These are phyloP conservation scores for Sitta carolinensis DNA, from an alignment of 2,797 vertebrate species.

Conservation along the genomic window DNA sequence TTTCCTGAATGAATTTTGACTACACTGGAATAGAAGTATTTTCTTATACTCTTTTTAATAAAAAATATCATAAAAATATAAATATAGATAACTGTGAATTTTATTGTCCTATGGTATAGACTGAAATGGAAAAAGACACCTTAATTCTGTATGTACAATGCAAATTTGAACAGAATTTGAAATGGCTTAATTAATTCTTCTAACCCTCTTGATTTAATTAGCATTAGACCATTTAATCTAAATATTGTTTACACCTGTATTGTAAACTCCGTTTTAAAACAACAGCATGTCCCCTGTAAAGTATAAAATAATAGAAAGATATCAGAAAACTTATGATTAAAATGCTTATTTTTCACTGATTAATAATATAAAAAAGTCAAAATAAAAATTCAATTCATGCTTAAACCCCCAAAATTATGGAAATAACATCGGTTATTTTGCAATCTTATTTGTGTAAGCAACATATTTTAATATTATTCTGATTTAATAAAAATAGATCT, in stretches of 20 bases:
- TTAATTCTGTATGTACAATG: background rate
- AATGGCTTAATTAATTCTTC: background rate
- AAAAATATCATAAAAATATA: background rate
- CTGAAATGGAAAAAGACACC: background rate
- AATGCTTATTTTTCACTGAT: constrained; percentile 4
- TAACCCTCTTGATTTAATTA: background rate
- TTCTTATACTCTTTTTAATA: background rate
- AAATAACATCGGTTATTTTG: constrained; percentile 31
- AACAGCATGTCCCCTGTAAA: background rate
- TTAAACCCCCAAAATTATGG: background rate
- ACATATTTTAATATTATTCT: background rate
- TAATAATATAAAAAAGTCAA: constrained; percentile 18
- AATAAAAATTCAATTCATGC: background rate
- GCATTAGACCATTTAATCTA: background rate
- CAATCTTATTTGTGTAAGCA: background rate
- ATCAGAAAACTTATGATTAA: constrained; percentile 1
- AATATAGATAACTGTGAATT: background rate
- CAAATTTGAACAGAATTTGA: background rate
- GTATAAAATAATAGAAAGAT: background rate
- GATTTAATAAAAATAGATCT: constrained; percentile 6
- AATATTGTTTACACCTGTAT: background rate
- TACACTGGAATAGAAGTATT: background rate
- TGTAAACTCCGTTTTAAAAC: background rate
- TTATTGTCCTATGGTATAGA: background rate
- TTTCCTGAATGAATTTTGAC: background rate